Evolutionary conservation across 2,888 invertebrate species (phyloP).

Genomic region (Synergus itoensis): DNA sequence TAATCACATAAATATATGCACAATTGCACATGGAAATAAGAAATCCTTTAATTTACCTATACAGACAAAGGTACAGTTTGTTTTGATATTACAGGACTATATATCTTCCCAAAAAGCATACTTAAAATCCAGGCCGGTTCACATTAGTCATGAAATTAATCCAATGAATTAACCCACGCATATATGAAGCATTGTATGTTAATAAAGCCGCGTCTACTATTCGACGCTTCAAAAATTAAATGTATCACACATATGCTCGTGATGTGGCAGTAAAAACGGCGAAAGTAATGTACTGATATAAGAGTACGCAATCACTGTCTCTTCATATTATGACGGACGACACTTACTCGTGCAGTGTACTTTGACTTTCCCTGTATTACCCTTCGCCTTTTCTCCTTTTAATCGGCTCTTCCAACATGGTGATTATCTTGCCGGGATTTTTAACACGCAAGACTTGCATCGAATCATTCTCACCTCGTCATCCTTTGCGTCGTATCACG

Average conservation of each 20-base stretch:
- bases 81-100: not conserved
- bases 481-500: too few relatives aligned
- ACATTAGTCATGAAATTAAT: conserved; percentile 27
- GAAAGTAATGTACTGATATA: conserved; percentile 14
- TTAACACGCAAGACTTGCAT: not conserved
- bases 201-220: conserved; percentile 21
- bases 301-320: conserved; percentile 3
- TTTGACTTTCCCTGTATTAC: conserved; percentile 26
- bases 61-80: not conserved
- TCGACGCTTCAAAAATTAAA: conserved; percentile 22
- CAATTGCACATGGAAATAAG: too few relatives aligned
- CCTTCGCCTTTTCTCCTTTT: conserved; percentile 15
- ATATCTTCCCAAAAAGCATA: not conserved
- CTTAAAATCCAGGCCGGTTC: conserved; percentile 2
- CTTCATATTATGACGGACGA: conserved; percentile 17
- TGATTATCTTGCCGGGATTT: conserved; percentile 22
- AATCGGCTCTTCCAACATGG: conserved; percentile 23
- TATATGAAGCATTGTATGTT: conserved; percentile 30
- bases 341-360: conserved; percentile 22
- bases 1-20: too few relatives aligned
- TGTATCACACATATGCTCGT: not conserved
- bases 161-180: too few relatives aligned
- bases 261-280: conserved; percentile 24
- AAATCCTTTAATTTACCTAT: too few relatives aligned
- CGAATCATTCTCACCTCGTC: not conserved